These are phyloP conservation scores for Adelosebastes latens DNA, from an alignment of 2,797 vertebrate genomes.

Conservation along the genomic window DNA sequence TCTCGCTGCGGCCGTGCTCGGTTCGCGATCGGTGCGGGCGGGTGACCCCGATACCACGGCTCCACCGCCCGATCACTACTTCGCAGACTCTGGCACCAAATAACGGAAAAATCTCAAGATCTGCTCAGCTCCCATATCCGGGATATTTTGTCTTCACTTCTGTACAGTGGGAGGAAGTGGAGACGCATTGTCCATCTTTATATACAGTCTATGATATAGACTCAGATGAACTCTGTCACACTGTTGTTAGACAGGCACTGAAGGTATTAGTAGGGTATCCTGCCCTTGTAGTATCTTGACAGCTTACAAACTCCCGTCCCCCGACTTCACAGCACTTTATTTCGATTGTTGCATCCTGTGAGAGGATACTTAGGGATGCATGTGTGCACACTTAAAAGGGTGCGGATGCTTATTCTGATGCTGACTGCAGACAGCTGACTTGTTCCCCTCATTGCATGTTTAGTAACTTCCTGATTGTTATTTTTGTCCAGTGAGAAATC, in stretches of 20 bases:
- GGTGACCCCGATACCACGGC: too few relatives aligned
- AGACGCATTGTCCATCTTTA: too few relatives aligned
- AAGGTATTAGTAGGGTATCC: constrained; percentile 1
- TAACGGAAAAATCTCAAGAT: too few relatives aligned
- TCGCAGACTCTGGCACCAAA: too few relatives aligned
- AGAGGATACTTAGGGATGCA: background rate
- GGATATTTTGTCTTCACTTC: too few relatives aligned
- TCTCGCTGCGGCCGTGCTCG: too few relatives aligned
- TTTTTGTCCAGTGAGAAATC: constrained; percentile 24
- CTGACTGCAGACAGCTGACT: constrained; percentile 3
- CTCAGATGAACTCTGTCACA: background rate
- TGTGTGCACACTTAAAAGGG: background rate
- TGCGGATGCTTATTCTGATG: background rate
- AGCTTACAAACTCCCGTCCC: background rate
- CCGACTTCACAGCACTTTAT: background rate
- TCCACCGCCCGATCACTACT: too few relatives aligned
- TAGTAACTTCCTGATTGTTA: constrained; percentile 23
- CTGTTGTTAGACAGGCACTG: background rate
- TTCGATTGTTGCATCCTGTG: background rate
- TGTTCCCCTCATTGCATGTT: background rate
- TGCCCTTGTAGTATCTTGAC: background rate
- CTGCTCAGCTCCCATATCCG: too few relatives aligned
- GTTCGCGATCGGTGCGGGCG: too few relatives aligned
- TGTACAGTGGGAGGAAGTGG: too few relatives aligned
- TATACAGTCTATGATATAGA: background rate